Evolutionary conservation across 2,113 vertebrate genomes (phyloP).

Genomic region (Dromas ardeola): DNA sequence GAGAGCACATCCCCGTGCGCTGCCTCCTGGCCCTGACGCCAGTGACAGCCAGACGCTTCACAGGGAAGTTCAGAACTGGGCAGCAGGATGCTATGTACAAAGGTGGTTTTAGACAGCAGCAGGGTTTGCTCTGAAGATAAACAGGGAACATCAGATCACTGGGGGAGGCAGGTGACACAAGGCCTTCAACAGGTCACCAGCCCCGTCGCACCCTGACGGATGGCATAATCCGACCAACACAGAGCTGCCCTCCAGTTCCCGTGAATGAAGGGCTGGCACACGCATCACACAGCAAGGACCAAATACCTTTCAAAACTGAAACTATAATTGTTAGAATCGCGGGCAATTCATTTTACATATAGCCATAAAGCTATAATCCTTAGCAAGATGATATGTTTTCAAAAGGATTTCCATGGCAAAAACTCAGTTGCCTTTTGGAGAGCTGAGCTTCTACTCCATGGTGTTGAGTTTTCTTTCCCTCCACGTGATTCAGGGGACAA

Average conservation of each 20-base stretch:
- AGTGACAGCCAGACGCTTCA: neutral
- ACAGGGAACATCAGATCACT: neutral
- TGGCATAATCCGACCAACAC: accelerated
- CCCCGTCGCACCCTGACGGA: neutral
- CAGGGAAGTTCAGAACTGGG: neutral
- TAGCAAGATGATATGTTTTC: neutral
- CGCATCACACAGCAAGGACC: accelerated
- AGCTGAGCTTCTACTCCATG: neutral
- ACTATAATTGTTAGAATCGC: neutral
- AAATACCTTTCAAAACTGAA: neutral
- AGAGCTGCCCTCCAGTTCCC: neutral
- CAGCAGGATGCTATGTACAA: neutral
- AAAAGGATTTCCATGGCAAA: neutral
- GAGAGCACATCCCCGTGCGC: neutral
- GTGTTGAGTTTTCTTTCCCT: neutral
- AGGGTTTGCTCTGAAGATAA: neutral
- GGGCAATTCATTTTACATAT: neutral
- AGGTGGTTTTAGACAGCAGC: neutral
- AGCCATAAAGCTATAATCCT: neutral
- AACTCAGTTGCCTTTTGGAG: neutral
- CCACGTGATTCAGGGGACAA: neutral
- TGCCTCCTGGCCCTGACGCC: neutral
- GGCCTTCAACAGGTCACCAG: neutral
- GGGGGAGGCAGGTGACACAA: neutral
- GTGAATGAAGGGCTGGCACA: neutral